Evolutionary conservation across 2,888 invertebrate genomes (phyloP).

Genomic region (Acrocyrtus sp.): DNA sequence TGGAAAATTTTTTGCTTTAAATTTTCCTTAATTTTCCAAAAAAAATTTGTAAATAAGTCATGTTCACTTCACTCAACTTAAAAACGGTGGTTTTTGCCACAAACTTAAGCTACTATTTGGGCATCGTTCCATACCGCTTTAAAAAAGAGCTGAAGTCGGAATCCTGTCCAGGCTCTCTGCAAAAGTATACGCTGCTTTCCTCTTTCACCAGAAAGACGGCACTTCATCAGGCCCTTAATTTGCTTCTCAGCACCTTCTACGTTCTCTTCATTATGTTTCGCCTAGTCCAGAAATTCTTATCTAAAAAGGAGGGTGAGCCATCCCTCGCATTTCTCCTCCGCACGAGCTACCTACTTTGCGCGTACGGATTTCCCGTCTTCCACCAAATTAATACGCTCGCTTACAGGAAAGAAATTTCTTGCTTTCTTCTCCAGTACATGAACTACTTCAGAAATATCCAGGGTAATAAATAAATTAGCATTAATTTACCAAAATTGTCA

Average conservation of each 20-base stretch:
- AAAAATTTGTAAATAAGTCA: too few species aligned
- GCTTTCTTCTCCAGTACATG: constrained; percentile 7
- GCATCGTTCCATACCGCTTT: constrained; percentile 20
- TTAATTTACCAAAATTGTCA: neutral
- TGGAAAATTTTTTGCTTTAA: too few species aligned
- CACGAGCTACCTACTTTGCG: constrained; percentile 22
- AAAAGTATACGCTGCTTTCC: too few species aligned
- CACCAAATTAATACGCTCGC: constrained; percentile 11
- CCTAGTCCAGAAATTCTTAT: constrained; percentile 9
- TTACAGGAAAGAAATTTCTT: constrained; percentile 7
- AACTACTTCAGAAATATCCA: constrained; percentile 13
- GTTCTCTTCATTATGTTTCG: constrained; percentile 9
- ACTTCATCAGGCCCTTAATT: constrained; percentile 1
- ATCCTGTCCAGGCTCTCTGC: neutral
- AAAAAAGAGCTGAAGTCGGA: neutral
- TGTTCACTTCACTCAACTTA: constrained; percentile 18
- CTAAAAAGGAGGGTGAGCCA: neutral
- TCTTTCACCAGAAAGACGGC: neutral
- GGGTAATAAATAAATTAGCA: constrained; percentile 4
- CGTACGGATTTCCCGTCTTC: constrained; percentile 16
- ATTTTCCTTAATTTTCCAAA: too few species aligned
- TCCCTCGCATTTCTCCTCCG: constrained; percentile 10
- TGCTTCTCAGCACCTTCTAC: neutral
- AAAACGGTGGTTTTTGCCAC: constrained; percentile 10
- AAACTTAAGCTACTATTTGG: constrained; percentile 15